Conservation (phyloP, 2,888 invertebrate genomes). For the Andricus quercusramuli region DNA sequence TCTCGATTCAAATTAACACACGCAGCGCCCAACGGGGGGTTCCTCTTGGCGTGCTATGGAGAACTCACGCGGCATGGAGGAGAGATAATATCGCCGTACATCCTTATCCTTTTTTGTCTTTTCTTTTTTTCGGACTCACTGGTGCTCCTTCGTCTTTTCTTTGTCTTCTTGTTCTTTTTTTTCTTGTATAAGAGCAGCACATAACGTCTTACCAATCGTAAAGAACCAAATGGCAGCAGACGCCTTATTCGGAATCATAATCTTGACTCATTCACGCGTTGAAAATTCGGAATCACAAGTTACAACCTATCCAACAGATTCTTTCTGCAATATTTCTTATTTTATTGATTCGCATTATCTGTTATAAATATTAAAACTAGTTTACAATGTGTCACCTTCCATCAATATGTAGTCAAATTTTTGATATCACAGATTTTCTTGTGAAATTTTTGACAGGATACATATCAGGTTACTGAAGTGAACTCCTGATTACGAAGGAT, state of each 20-base stretch:
- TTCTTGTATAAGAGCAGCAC: slow-evolving; percentile 50
- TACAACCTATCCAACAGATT: neutral
- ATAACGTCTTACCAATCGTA: slow-evolving; percentile 52
- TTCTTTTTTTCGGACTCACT: slow-evolving; percentile 52
- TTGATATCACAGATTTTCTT: neutral
- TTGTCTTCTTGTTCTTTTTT: slow-evolving; percentile 60
- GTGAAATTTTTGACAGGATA: neutral
- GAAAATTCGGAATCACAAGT: slow-evolving; percentile 42
- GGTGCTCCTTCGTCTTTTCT: slow-evolving; percentile 59
- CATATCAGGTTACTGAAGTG: slow-evolving; percentile 8
- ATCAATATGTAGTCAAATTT: neutral
- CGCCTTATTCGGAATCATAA: slow-evolving; percentile 52
- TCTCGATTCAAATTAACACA: slow-evolving; percentile 83
- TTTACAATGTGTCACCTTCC: neutral
- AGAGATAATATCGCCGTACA: slow-evolving; percentile 75
- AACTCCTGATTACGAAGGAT: neutral
- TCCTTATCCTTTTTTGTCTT: slow-evolving; percentile 59
- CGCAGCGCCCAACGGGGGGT: slow-evolving; percentile 75
- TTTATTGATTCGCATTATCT: neutral
- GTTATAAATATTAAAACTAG: neutral
- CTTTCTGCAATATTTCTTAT: neutral
- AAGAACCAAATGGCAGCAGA: slow-evolving; percentile 56
- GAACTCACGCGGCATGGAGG: slow-evolving; percentile 68
- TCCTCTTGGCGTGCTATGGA: slow-evolving; percentile 64
- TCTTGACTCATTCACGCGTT: slow-evolving; percentile 55